Evolutionary conservation across 2,888 invertebrate genomes (phyloP), one percentile per base, ranked within the genome.

Genomic region (Caenorhabditis zanzibari): DNA sequence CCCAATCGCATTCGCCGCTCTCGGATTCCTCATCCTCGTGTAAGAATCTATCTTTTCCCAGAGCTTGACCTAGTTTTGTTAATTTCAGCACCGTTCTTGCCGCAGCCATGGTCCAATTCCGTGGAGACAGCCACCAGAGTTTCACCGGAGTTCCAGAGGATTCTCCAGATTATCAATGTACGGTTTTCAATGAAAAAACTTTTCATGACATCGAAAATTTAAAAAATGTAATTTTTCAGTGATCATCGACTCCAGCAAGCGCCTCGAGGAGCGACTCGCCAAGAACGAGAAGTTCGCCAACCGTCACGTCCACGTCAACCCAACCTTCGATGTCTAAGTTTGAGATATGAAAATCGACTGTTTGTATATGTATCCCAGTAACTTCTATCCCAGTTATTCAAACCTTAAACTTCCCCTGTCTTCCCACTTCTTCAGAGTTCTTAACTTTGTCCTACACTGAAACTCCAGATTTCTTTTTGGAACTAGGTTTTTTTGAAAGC

Each of bases 111-210:
- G 19, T 26, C 12, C 56, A n/a, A 32, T 24, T 64, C 26, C 49
- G 64, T 32, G 28, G 44, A 6, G 26, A 44, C 14, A 49, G 38
- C 26, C 44, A 32, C 16, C 14, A 54, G 5, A 14, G 10, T 3
- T 80, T 80, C 52, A n/a, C 2, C 0, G 80, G 80, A 5, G 80
- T 80, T 28, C 80, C 80, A 38, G 28, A 32, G n/a, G 73, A 80
- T 16, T 58, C 63, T 7, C 58, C 56, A 38, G 80, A 80, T 54
- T 80, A 80, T 59, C 80, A 80, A n/a, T 73, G 79, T 79, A 79
- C 0, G 64, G 3, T 61, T 68, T 24, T 14, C 61, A n/a, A n/a
- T 54, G 12, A 38, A 9, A 38, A n/a, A 10, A 19, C n/a, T n/a
- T n/a, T n/a, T n/a, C n/a, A n/a, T n/a, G n/a, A n/a, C n/a, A n/a